These are phyloP conservation scores for Apostichopus japonicus DNA, from an alignment of 35 echinoderm and acorn worm species.

Conservation along the genomic window DNA sequence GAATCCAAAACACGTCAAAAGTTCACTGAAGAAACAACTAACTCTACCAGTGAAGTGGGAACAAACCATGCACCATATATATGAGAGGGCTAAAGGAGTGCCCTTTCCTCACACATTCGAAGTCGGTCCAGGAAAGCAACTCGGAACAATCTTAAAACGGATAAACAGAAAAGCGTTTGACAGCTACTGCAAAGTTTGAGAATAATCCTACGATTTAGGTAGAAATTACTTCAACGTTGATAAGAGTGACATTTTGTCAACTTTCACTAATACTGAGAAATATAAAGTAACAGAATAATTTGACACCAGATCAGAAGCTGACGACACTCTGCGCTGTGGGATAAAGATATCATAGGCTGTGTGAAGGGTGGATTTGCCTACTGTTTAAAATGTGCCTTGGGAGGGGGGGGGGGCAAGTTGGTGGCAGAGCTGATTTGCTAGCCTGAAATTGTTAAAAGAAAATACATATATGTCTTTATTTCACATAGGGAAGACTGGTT, in stretches of 20 bases:
- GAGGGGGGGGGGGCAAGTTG: too few relatives aligned
- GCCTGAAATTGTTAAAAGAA: too few relatives aligned
- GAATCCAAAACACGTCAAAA: constrained; percentile 63
- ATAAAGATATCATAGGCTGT: too few relatives aligned
- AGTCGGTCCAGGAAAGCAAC: constrained; percentile 90
- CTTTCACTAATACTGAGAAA: too few relatives aligned
- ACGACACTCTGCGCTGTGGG: too few relatives aligned
- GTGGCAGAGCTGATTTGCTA: too few relatives aligned
- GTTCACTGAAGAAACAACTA: constrained; percentile 67
- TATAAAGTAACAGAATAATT: too few relatives aligned
- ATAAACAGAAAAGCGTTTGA: constrained; percentile 79
- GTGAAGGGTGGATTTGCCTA: too few relatives aligned
- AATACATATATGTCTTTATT: too few relatives aligned
- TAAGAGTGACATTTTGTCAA: not conserved
- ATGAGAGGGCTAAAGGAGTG: constrained; percentile 61
- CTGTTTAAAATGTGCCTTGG: too few relatives aligned
- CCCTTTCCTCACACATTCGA: constrained; percentile 82
- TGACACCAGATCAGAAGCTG: too few relatives aligned
- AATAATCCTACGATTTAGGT: not conserved
- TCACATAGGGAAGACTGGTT: too few relatives aligned
- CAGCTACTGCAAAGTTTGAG: not conserved
- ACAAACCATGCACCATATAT: constrained; percentile 92
- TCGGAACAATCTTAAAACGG: constrained; percentile 72
- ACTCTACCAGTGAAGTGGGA: constrained; percentile 88
- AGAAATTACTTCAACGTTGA: not conserved